Percentiles rank a stretch among this genome's conserved stretches.
These are phyloP conservation scores for Spinus olivaceus DNA, from an alignment of 2,797 vertebrate genomes.

Conservation along the genomic window DNA sequence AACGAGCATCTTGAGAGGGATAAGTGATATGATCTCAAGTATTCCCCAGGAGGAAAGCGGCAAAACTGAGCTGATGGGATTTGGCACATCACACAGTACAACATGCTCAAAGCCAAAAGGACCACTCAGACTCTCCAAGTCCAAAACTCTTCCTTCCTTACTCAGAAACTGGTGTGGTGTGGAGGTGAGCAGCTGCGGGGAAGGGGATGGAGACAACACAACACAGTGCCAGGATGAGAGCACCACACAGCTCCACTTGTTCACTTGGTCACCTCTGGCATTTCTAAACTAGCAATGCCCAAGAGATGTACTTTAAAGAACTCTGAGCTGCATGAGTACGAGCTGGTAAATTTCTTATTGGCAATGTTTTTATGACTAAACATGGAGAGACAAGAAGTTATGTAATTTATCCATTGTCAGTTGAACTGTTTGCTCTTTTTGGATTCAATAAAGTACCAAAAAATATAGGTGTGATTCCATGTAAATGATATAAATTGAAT, in stretches of 20 bases:
- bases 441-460: neutral
- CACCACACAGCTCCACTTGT: neutral
- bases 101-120: neutral
- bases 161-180: neutral
- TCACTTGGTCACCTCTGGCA: neutral
- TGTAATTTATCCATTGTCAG: neutral
- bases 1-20: neutral
- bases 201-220: neutral
- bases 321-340: neutral
- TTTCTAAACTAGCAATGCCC: accelerated
- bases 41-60: neutral
- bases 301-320: neutral
- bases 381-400: neutral
- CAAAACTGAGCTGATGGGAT: neutral
- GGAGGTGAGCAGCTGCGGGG: neutral
- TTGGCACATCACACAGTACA: neutral
- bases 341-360: neutral
- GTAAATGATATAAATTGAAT: neutral
- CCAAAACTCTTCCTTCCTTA: neutral
- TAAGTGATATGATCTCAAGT: neutral
- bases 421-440: neutral
- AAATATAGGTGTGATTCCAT: neutral
- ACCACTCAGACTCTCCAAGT: neutral
- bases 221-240: accelerated
- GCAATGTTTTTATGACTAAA: neutral